A percentile compares a stretch with the other conserved stretches of the same genome.
Evolutionary conservation across 2,888 invertebrate species (phyloP).

Genomic region (Liodrosophila aerea): DNA sequence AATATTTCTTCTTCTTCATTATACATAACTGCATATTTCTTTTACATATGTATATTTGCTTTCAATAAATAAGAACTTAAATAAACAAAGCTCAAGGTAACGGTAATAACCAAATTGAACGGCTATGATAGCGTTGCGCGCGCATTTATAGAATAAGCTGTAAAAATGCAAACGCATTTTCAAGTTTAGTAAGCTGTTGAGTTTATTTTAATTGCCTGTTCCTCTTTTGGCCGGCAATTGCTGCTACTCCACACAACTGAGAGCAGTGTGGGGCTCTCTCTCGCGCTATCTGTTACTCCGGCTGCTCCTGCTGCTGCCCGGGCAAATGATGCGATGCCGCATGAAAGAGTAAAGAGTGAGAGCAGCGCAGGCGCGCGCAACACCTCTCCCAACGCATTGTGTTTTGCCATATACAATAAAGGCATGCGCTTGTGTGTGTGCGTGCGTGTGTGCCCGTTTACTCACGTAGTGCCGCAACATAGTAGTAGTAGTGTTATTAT

Average conservation of each 20-base stretch:
- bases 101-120: too few species aligned
- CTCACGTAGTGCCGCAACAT: slow-evolving; percentile 72
- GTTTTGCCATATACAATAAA: slow-evolving; percentile 32
- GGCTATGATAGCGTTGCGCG: too few species aligned
- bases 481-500: slow-evolving; percentile 74
- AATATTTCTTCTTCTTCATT: too few species aligned
- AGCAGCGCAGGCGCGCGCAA: slow-evolving; percentile 56
- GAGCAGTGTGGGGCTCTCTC: slow-evolving; percentile 18
- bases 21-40: too few species aligned
- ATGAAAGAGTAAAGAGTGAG: slow-evolving; percentile 32
- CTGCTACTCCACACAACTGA: slow-evolving; percentile 46
- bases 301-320: slow-evolving; percentile 33
- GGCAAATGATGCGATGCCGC: slow-evolving; percentile 56
- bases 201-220: slow-evolving; percentile 35
- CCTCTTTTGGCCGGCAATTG: slow-evolving; percentile 51
- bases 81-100: too few species aligned
- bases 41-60: too few species aligned
- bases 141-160: too few species aligned
- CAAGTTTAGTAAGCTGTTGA: slow-evolving; percentile 15
- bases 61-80: too few species aligned
- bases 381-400: slow-evolving; percentile 49
- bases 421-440: slow-evolving; percentile 10
- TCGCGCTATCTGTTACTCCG: slow-evolving; percentile 10
- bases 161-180: slow-evolving; percentile 11
- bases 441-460: slow-evolving; percentile 50